Conservation (phyloP, 2,113 vertebrate genomes). For the Limanda limanda region DNA sequence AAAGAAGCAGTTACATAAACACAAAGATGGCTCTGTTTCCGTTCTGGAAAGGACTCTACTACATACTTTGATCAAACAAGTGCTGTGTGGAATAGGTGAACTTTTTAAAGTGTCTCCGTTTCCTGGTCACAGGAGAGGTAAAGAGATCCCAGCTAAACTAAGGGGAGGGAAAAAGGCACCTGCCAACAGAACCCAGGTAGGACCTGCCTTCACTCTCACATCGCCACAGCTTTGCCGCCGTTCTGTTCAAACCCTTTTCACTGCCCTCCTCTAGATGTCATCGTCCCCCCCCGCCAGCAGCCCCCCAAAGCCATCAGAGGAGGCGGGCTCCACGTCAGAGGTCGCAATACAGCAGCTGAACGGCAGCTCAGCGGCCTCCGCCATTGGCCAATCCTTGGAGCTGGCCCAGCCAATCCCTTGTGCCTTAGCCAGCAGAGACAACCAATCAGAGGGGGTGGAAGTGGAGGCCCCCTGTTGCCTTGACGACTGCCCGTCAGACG, state of each 20-base stretch:
- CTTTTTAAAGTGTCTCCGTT: background rate
- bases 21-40: too few relatives aligned
- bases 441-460: conserved; percentile 86
- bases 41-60: too few relatives aligned
- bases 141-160: conserved; percentile 84
- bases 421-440: conserved; percentile 92
- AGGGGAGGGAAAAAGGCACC: conserved; percentile 85
- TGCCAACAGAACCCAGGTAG: conserved; percentile 82
- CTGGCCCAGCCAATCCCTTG: conserved; percentile 87
- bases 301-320: conserved; percentile 84
- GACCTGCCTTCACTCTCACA: background rate
- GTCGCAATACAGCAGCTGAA: conserved; percentile 85
- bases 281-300: conserved; percentile 81
- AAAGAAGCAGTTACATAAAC: too few relatives aligned
- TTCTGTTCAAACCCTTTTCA: background rate
- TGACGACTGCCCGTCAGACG: conserved; percentile 88
- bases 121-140: conserved; percentile 82
- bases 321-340: conserved; percentile 72
- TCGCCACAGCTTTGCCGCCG: background rate
- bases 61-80: too few relatives aligned
- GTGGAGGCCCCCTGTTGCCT: conserved; percentile 85
- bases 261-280: conserved; percentile 53
- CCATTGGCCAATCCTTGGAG: conserved; percentile 85
- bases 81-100: too few relatives aligned
- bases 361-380: conserved; percentile 82